Base-by-base conservation (phyloP, 2,888 invertebrate species). In the Leuctra nigra region DNA sequence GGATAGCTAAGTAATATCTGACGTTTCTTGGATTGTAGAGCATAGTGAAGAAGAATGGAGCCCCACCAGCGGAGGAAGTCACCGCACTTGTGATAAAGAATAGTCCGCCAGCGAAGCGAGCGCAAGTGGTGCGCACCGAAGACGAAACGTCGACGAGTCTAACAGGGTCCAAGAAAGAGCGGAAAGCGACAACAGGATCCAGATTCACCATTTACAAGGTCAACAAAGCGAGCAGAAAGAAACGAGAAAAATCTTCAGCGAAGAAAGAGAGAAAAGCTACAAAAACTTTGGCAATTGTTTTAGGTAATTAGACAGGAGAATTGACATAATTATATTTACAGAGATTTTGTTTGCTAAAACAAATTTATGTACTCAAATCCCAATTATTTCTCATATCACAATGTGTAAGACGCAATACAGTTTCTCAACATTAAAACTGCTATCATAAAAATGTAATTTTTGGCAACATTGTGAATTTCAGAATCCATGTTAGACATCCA, bases 221-320 rank as follows among this genome's bases (percentile, higher is more conserved):
- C 56, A 91, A 93, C 76, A 95, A 94, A 74, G 93, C 93, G 44
- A 91, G 91, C 69, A 86, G 91, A 72, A 94, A 95, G 77, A 96
- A 96, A 75, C 78, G 92, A 52, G 94, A 94, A 69, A 94, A 93
- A 69, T 91, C 91, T 20, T 91, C 92, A 1, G 93, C 92, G 2
- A 91, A 90, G 72, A 92, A 91, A 67, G 99, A 99, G 70, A 82
- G 95, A 59, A 96, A 99, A 73, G 98, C 99, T 29, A 99, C 98
- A 7, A 98, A 98, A 78, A 99, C 98, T 7, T 75, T 99, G 63
- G 98, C 97, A 57, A 97, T 99, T 73, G 99, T 99, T 64, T 81
- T 99, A 71, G 97, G 98, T 98, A n/a, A n/a, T n/a, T n/a, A n/a
- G n/a, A n/a, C n/a, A n/a, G n/a, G n/a, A n/a, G n/a, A n/a, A n/a